Evolutionary conservation across 2,113 vertebrate genomes (phyloP), one percentile per base, ranked within the genome.

Genomic region (Andinoacara biseriatus): DNA sequence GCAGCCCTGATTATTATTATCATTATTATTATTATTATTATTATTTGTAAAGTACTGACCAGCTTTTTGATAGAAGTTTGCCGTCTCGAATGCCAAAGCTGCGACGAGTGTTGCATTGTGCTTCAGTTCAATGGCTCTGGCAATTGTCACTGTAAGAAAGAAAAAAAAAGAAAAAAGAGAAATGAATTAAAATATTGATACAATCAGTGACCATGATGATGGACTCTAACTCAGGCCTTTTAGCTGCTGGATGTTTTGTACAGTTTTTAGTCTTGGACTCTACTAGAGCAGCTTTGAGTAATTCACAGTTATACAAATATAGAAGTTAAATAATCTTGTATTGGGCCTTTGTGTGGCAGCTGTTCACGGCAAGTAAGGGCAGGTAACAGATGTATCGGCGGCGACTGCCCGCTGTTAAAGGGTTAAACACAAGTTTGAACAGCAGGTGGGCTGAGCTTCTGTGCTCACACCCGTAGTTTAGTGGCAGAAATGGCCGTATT

Each of bases 51-150:
- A 83, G 40, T 22, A 94, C 96, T 94, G 60, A 99, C 98, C 98
- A 54, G 97, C 97, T 96, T 95, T 99, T 82, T 98, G 98, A 91
- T 99, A 99, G 94, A 97, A 99, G 95, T 97, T 99, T 79, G 98
- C 98, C 0, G 98, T 99, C 95, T 99, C 98, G 26, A 96, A 97
- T 0, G 98, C 95, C 93, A 99, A 87, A 3, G 98, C 97, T 76
- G 98, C 98, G 22, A 99, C 96, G 18, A 99, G 95, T 17, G 96
- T 95, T 5, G 97, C 96, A 15, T 97, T 97, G 74, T 99, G 98
- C 88, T 99, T 99, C 91, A 99, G 94, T 82, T 99, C 98, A 87
- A 99, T 98, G 24, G 98, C 98, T 88, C 98, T 95, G 86, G 98
- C 98, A 81, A 99, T 99, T 10, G 98, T 99, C 89, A 99, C 98